A percentile compares a stretch with the other conserved stretches of the same genome.
phyloP scores from a whole-genome alignment of 1,140 invertebrate genomes.

The Calosoma granatense region DNA sequence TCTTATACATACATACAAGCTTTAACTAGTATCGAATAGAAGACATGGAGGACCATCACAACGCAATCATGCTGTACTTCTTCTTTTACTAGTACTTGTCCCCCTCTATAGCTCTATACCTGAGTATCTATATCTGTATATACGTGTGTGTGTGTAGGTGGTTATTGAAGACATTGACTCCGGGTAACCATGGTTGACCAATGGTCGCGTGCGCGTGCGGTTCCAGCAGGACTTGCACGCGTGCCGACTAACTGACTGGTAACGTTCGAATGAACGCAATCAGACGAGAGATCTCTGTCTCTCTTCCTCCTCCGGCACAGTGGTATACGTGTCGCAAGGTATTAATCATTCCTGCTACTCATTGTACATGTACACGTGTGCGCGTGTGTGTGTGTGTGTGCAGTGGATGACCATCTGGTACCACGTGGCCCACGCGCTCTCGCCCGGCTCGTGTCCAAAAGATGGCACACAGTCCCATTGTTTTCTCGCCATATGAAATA shows the following conservation, averaged over 20 bases:
- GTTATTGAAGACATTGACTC: background rate
- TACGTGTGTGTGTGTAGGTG: background rate
- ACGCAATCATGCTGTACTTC: too few species aligned
- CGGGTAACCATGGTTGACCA: background rate
- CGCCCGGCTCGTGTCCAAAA: background rate
- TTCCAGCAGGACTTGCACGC: background rate
- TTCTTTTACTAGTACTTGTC: too few species aligned
- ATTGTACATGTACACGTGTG: too few species aligned
- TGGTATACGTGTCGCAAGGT: background rate
- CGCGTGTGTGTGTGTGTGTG: background rate
- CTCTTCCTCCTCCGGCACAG: background rate
- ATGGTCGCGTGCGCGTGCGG: conserved; percentile 1
- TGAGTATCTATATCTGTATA: too few species aligned
- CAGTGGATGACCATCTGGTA: background rate
- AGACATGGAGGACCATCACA: too few species aligned
- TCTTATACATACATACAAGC: conserved; percentile 10
- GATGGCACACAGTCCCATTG: background rate
- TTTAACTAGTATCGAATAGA: conserved; percentile 12
- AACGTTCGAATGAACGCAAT: background rate
- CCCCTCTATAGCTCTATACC: too few species aligned
- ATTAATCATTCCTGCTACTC: background rate
- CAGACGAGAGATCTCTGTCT: background rate
- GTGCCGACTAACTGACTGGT: too few species aligned
- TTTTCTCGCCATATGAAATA: background rate
- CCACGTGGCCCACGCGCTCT: background rate